Percentiles rank a stretch among this genome's conserved stretches.
Conservation (phyloP, 2,888 invertebrate genomes). For the Ornithoptera alexandrae region DNA sequence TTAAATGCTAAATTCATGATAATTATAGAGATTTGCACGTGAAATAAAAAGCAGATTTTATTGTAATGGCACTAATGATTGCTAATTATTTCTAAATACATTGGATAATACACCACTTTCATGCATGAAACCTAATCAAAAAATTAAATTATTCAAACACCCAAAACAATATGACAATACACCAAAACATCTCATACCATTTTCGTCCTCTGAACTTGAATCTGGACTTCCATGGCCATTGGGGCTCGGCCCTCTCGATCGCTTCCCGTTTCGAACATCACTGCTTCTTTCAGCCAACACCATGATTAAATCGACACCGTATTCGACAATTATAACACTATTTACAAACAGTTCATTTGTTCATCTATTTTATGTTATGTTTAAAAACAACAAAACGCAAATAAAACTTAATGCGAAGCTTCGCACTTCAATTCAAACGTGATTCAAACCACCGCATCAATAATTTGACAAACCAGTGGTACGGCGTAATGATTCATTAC, state of each 20-base stretch:
- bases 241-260: slow-evolving; percentile 95
- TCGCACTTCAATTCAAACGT: slow-evolving; percentile 76
- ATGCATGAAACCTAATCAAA: slow-evolving; percentile 10
- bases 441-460: slow-evolving; percentile 81
- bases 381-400: slow-evolving; percentile 41
- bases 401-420: slow-evolving; percentile 57
- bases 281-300: slow-evolving; percentile 93
- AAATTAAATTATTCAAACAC: slow-evolving; percentile 2
- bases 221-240: slow-evolving; percentile 90
- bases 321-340: slow-evolving; percentile 47
- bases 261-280: slow-evolving; percentile 91
- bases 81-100: slow-evolving; percentile 2
- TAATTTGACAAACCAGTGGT: slow-evolving; percentile 73
- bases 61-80: slow-evolving; percentile 6
- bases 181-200: slow-evolving; percentile 74
- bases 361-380: slow-evolving; percentile 36
- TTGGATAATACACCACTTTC: slow-evolving; percentile 12
- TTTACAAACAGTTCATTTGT: slow-evolving; percentile 35
- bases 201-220: slow-evolving; percentile 92
- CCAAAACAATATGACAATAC: slow-evolving; percentile 3
- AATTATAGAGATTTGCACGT: slow-evolving; percentile 22
- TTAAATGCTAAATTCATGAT: slow-evolving; percentile 46
- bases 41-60: slow-evolving; percentile 8
- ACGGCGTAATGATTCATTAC: slow-evolving; percentile 51
- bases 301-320: slow-evolving; percentile 80